These are phyloP conservation scores for Prionailurus bengalensis DNA, from an alignment of 2,113 vertebrate genomes.

Conservation along the genomic window DNA sequence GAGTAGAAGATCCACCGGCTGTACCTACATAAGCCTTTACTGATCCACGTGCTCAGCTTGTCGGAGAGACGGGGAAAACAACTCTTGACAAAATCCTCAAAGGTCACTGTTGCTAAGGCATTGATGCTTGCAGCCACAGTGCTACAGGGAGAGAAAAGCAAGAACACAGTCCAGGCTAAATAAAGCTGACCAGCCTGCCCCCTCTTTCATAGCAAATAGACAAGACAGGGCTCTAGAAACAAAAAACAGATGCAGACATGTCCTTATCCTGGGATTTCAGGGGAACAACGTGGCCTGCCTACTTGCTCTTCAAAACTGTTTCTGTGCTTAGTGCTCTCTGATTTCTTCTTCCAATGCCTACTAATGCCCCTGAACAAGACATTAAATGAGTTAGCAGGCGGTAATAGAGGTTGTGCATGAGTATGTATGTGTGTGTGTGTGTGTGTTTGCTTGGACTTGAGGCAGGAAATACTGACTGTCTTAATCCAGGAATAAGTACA, in stretches of 20 bases:
- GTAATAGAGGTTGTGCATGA: too few species aligned
- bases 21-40: conserved; percentile 93
- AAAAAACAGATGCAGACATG: neutral
- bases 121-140: conserved; percentile 95
- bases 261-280: neutral
- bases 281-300: fast-evolving
- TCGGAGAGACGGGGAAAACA: conserved; percentile 88
- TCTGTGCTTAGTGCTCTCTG: neutral
- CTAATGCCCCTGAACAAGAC: neutral
- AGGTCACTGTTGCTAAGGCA: conserved; percentile 93
- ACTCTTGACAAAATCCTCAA: conserved; percentile 92
- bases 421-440: too few species aligned
- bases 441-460: neutral
- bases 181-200: neutral
- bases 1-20: neutral
- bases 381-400: too few species aligned
- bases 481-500: neutral
- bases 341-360: neutral
- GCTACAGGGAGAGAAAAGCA: conserved; percentile 81
- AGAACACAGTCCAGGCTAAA: neutral
- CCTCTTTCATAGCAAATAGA: neutral
- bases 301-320: neutral
- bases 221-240: neutral
- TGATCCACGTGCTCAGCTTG: conserved; percentile 90
- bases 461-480: neutral